Conservation (phyloP, 1,140 invertebrate species). For the Listronotus oregonensis region DNA sequence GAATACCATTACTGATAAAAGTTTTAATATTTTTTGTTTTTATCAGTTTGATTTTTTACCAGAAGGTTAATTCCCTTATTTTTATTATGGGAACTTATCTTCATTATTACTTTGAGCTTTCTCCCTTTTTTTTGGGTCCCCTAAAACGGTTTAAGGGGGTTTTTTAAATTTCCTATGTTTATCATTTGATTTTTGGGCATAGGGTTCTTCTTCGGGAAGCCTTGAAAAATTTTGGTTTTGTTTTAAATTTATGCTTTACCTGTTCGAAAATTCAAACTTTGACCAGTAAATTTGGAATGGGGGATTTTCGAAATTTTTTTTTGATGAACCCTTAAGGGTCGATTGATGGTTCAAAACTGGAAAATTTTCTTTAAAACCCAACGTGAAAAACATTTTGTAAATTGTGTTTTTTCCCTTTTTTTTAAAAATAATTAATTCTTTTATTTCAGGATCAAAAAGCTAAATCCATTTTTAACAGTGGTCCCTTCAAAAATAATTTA, state of each 20-base stretch:
- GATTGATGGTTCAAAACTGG: not conserved
- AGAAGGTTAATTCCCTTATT: not conserved
- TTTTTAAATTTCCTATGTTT: slow-evolving; percentile 10
- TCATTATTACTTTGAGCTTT: not conserved
- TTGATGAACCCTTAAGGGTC: not conserved
- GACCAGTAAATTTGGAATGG: not conserved
- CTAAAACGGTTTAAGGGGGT: slow-evolving; percentile 11
- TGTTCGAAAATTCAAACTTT: slow-evolving; percentile 23
- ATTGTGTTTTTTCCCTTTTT: too few species aligned
- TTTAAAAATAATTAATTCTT: too few species aligned
- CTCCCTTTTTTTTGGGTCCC: not conserved
- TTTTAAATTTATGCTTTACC: slow-evolving; percentile 36
- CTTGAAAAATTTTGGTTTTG: slow-evolving; percentile 30
- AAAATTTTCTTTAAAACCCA: slow-evolving; percentile 19
- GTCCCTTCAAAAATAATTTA: too few species aligned
- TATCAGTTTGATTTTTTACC: slow-evolving; percentile 18
- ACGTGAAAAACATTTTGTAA: too few species aligned
- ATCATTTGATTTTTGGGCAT: slow-evolving; percentile 18
- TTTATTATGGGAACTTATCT: slow-evolving; percentile 10
- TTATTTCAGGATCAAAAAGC: too few species aligned
- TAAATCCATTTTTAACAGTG: too few species aligned
- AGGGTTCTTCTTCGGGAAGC: slow-evolving; percentile 20
- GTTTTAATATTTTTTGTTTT: not conserved
- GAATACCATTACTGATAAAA: not conserved
- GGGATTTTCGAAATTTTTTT: not conserved